phyloP scores from a whole-genome alignment of 1,140 invertebrate species.

The Artemia franciscana region DNA sequence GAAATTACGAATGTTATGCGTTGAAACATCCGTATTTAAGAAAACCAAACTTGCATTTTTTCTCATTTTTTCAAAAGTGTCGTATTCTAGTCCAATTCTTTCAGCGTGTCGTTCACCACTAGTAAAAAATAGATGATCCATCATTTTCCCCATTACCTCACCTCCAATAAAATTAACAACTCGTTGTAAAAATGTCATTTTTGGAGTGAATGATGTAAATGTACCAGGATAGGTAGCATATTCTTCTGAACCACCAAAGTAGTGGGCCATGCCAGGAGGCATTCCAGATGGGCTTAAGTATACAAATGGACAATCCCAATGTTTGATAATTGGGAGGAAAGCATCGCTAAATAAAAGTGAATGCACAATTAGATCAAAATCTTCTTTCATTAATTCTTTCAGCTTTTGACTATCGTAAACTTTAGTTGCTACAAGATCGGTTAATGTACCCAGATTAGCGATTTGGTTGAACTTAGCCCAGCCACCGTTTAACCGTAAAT shows the following conservation, averaged over 20 bases:
- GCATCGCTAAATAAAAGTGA: neutral
- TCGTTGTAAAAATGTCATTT: neutral
- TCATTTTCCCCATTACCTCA: neutral
- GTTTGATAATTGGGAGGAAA: neutral
- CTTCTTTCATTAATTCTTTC: neutral
- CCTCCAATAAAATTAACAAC: neutral
- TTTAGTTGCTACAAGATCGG: neutral
- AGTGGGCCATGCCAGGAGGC: neutral
- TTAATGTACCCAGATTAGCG: neutral
- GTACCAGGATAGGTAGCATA: neutral
- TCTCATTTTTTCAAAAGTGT: slow-evolving; percentile 11
- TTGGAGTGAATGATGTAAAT: neutral
- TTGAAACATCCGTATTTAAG: slow-evolving; percentile 10
- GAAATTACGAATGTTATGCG: slow-evolving; percentile 5
- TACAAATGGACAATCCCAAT: neutral
- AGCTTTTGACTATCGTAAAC: neutral
- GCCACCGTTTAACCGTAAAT: neutral
- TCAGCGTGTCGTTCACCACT: neutral
- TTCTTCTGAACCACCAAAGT: neutral
- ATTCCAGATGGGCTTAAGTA: neutral
- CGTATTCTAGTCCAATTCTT: slow-evolving; percentile 1
- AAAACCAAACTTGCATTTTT: slow-evolving; percentile 13
- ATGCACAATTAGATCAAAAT: neutral
- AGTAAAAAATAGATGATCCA: neutral
- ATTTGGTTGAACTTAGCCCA: neutral